Base-by-base conservation (phyloP, 2,888 invertebrate genomes). In the Pammene aurita region DNA sequence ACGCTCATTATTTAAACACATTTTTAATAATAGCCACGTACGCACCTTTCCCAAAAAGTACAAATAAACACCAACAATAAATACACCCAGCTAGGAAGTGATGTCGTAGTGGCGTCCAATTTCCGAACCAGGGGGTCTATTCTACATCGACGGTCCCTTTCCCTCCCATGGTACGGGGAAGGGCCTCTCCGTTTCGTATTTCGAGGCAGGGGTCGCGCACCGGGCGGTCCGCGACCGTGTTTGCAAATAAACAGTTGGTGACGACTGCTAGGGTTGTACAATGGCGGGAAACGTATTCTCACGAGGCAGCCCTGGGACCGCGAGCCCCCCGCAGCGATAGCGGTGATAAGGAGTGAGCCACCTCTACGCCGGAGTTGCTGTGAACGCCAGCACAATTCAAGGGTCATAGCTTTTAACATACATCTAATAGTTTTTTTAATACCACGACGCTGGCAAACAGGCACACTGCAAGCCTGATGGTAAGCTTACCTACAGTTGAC, bases 231-330 rank as follows among this genome's bases (percentile, higher is more conserved):
- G 79, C 81, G 77, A 77, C 81, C 82, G 80, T 90, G 90, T 92
- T 91, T 92, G 90, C 92, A 92, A 92, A 92, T 91, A 92, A 89
- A 90, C 92, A 92, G 86, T 89, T 88, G 90, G 88, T 88, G 76
- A 82, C 76, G 75, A 74, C 85, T 83, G 78, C 79, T 41, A 79
- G 77, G 76, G 77, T 78, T 76, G 79, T 76, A 90, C 87, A 90
- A 90, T 88, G 76, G 77, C 60, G 38, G 46, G 64, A 55, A n/a
- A 9, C 35, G 54, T 66, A 48, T 66, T 68, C 67, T 66, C 66
- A 68, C 61, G 35, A 35, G n/a, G 16, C 61, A 67, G 56, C 52
- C 50, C 46, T 68, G 66, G 66, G 66, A 66, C 63, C 54, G 41
- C 65, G 61, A 34, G 54, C 70, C 66, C 65, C 70, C 69, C 55